These are phyloP conservation scores for Dioctria linearis DNA, from an alignment of 2,888 invertebrate genomes.

Conservation along the genomic window DNA sequence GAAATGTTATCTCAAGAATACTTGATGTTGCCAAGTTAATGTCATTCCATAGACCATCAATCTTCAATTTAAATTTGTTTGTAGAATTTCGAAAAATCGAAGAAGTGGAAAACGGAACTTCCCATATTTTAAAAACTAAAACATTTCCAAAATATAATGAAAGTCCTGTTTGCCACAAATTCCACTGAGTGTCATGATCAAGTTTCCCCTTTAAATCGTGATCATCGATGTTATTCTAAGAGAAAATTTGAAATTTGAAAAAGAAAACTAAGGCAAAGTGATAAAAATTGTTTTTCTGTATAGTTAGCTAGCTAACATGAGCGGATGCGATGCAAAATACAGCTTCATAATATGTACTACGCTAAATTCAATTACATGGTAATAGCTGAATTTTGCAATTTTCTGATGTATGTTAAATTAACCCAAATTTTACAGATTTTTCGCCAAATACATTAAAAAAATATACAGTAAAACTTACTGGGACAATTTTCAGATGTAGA, in stretches of 20 bases:
- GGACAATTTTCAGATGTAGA: too few relatives aligned
- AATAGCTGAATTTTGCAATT: too few relatives aligned
- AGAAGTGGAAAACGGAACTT: constrained; percentile 78
- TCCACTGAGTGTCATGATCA: constrained; percentile 81
- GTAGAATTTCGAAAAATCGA: constrained; percentile 73
- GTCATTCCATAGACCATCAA: constrained; percentile 90
- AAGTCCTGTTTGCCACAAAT: constrained; percentile 94
- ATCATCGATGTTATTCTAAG: constrained; percentile 56
- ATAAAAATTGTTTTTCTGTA: not conserved
- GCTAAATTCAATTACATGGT: too few relatives aligned
- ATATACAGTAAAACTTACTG: too few relatives aligned
- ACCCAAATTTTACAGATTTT: too few relatives aligned
- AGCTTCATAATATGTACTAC: too few relatives aligned
- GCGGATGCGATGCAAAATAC: too few relatives aligned
- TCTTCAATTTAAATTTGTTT: constrained; percentile 79
- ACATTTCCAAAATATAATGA: constrained; percentile 88
- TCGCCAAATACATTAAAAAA: too few relatives aligned
- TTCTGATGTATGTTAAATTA: too few relatives aligned
- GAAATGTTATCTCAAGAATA: constrained; percentile 88
- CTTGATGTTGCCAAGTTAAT: constrained; percentile 86
- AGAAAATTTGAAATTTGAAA: constrained; percentile 62
- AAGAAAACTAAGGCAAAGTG: not conserved
- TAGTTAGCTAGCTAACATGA: too few relatives aligned
- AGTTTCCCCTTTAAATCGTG: constrained; percentile 67
- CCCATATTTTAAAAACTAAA: constrained; percentile 85